These are phyloP conservation scores for Serripes groenlandicus DNA, from an alignment of 2,888 invertebrate genomes.

Conservation along the genomic window DNA sequence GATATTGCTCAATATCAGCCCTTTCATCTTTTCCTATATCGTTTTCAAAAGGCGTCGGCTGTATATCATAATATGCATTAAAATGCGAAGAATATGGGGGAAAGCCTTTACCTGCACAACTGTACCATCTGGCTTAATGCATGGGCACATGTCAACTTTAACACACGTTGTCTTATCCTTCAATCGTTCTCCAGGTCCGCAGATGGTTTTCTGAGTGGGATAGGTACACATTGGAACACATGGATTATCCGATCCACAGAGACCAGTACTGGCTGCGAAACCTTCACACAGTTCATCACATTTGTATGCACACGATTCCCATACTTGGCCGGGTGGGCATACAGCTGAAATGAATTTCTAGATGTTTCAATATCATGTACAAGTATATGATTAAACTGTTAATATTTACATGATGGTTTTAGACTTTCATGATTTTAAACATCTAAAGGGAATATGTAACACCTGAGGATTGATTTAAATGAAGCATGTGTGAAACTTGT, in stretches of 20 bases:
- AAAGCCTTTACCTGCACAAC: slow-evolving; percentile 90
- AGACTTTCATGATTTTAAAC: no score
- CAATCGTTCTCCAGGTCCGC: slow-evolving; percentile 87
- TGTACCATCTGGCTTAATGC: slow-evolving; percentile 90
- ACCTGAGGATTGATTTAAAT: no score
- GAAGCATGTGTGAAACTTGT: no score
- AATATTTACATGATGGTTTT: no score
- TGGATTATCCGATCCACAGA: slow-evolving; percentile 71
- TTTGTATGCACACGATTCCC: slow-evolving; percentile 87
- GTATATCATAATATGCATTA: no score
- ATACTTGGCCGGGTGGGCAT: slow-evolving; percentile 84
- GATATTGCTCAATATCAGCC: no score
- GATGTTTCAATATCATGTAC: not conserved
- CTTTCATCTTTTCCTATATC: no score
- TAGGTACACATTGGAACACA: slow-evolving; percentile 84
- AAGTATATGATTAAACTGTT: not conserved
- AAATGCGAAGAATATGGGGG: no score
- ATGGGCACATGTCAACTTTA: slow-evolving; percentile 91
- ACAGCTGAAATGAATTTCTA: slow-evolving; percentile 69
- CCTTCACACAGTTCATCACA: slow-evolving; percentile 71
- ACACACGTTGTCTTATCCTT: slow-evolving; percentile 92
- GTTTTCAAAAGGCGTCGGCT: no score
- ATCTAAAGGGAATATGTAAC: no score
- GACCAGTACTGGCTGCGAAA: slow-evolving; percentile 55
- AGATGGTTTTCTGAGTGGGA: slow-evolving; percentile 58